Base-by-base conservation (phyloP, 2,113 vertebrate species). In the Rhinopomastus cyanomelas region DNA sequence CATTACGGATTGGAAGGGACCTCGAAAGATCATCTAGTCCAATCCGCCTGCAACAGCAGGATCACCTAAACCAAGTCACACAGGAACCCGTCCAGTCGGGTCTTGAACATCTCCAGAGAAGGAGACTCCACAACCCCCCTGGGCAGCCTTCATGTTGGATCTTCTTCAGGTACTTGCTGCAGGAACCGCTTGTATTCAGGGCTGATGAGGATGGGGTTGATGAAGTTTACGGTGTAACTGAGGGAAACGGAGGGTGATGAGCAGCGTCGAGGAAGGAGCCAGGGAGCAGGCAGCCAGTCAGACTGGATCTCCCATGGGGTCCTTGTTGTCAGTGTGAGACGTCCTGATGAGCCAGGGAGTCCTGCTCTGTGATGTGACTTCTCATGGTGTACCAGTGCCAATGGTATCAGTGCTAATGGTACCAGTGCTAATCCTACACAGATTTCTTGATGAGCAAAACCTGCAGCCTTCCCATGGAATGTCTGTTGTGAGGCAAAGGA, bases 291-390 rank as follows among this genome's bases (percentile, higher is more conserved):
- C 55, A 77, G 68, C 20, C 19, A 11, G n/a, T 1, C 17, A 20
- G 12, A 34, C 0, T 44, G 64, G 44, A 67, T 42, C n/a, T n/a
- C 36, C 65, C 2, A 1, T 7, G 48, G 37, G 72, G 22, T 92
- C n/a, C 27, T 29, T 16, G 6, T 19, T 51, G 66, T 13, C 71
- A 21, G 57, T 3, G 1, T 0, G 0, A 59, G 29, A 34, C 19
- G 37, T 12, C 73, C 61, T 9, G 39, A 27, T 1, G 8, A 37
- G 26, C 11, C 59, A 46, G 16, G 34, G 39, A 17, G 37, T 39
- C n/a, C 39, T 15, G 39, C 12, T 27, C 71, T 49, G 42, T 59
- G 56, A 61, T 68, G 46, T 30, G 71, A 56, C 27, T 56, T 67
- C 44, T 51, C 20, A 19, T 37, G 51, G 29, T 29, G 32, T 23